Base-by-base conservation (phyloP, 2,113 vertebrate species). In the Lophura nycthemera region DNA sequence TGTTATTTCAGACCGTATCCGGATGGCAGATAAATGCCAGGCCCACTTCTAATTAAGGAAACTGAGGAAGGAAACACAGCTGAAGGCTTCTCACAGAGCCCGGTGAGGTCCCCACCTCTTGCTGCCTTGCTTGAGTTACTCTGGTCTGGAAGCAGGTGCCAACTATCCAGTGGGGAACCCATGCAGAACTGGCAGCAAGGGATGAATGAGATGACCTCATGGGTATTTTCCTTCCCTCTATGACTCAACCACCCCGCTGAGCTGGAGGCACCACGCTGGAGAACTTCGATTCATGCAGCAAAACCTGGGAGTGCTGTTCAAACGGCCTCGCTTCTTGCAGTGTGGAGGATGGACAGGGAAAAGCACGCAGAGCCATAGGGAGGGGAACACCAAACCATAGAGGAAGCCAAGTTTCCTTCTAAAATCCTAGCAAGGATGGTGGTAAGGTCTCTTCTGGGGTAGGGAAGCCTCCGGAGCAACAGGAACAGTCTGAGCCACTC, bases 1-100 rank as follows among this genome's bases (percentile, higher is more conserved):
- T 96, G 95, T 88, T 94, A 91, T 96, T 96, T 94, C 96, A 96
- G 95, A 48, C 83, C 27, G 56, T 15, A 47, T 85, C 92, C 69
- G 32, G 89, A 92, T 52, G 69, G 82, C 80, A 93, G 64, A 80
- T 25, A 89, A 93, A 83, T 83, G 83, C 94, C 87, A 67, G 85
- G 17, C 52, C 61, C 85, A 20, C 61, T 95, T 88, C 91, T 92
- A 95, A 95, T 81, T 90, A 78, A 88, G 89, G 96, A 43, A 95
- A 81, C 11, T 8, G 75, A 94, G 94, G 93, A 90, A 94, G 94
- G 92, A 95, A 93, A 71, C 1, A 2, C 57, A 64, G 43, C 60
- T 43, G 30, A 17, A 88, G 61, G 72, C 34, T 78, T 78, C 93
- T 91, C 80, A 77, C 30, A 3, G 0, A 85, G 81, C 78, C 82